Base-by-base conservation (phyloP, 2,888 invertebrate species). In the Phyto melanocephala region DNA sequence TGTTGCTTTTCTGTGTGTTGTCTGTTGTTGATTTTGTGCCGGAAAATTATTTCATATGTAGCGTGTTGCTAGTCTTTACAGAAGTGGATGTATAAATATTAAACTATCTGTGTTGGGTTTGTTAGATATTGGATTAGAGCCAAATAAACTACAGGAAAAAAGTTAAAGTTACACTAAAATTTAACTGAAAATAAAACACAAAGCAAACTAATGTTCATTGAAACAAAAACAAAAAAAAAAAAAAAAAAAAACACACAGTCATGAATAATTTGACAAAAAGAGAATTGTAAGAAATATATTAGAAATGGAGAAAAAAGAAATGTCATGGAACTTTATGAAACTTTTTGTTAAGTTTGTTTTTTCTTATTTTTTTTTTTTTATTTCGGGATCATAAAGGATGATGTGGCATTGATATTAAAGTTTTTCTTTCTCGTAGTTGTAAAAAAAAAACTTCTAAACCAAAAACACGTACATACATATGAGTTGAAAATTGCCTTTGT, bases 41-140 rank as follows among this genome's bases (percentile, higher is more conserved):
- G 78, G 78, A 78, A 78, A 78, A 78, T 78, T 78, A 78, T 78
- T 71, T 71, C 67, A 67, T 40, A 60, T 76, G 50, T 35, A 56
- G 10, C 10, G 8, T 58, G 58, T 58, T 28, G 28, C 28, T 5
- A 28, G 28, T 28, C 6, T 28, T 3, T 28, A 28, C 28, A 6
- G 6, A 28, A 28, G 28, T 54, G 42, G 42, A 54, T 60, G n/a
- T 65, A 50, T 0, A 17, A 67, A 54, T 45, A 62, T 74, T 28
- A 5, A 10, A 56, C 35, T 35, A 35, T 75, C 35, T 75, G 52
- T 60, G 37, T 33, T 42, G 28, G 50, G 45, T 20, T 62, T 52
- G 40, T 67, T 75, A 24, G 22, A 37, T 45, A 65, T 81, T 81
- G 78, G 74, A 58, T 81, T 81, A 45, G 70, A 78, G 81, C 81